Evolutionary conservation across 2,888 invertebrate species (phyloP).

Genomic region (Rhagonycha lutea): DNA sequence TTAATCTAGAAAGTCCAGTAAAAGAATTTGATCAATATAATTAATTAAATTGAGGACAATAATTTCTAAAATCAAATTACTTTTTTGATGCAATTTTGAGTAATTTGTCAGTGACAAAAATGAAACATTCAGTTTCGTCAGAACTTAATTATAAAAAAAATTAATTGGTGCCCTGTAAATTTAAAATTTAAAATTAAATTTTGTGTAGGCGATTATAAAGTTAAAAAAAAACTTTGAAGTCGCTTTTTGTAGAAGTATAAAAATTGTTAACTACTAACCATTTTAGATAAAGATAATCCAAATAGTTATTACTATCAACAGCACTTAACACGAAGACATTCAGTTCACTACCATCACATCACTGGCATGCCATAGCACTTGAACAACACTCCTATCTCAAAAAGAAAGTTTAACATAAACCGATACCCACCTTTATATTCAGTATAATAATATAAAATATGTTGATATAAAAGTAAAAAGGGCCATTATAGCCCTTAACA

Average conservation of each 20-base stretch:
- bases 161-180: no score
- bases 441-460: conserved; percentile 31
- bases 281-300: conserved; percentile 17
- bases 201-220: not conserved
- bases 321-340: conserved; percentile 16
- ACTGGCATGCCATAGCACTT: conserved; percentile 30
- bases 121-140: not conserved
- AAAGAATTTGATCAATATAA: conserved; percentile 1
- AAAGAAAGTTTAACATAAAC: conserved; percentile 41
- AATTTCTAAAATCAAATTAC: not conserved
- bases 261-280: conserved; percentile 13
- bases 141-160: no score
- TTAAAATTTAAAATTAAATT: not conserved
- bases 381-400: conserved; percentile 28
- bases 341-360: conserved; percentile 33
- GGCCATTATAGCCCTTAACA: conserved; percentile 20
- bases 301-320: not conserved
- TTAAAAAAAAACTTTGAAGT: no score
- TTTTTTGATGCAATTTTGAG: not conserved
- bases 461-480: conserved; percentile 33
- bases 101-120: not conserved
- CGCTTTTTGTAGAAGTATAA: not conserved
- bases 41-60: conserved; percentile 1
- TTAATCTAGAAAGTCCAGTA: conserved; percentile 12
- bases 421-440: conserved; percentile 38